phyloP scores from a whole-genome alignment of 2,113 vertebrate species.

The Phodopus roborovskii region DNA sequence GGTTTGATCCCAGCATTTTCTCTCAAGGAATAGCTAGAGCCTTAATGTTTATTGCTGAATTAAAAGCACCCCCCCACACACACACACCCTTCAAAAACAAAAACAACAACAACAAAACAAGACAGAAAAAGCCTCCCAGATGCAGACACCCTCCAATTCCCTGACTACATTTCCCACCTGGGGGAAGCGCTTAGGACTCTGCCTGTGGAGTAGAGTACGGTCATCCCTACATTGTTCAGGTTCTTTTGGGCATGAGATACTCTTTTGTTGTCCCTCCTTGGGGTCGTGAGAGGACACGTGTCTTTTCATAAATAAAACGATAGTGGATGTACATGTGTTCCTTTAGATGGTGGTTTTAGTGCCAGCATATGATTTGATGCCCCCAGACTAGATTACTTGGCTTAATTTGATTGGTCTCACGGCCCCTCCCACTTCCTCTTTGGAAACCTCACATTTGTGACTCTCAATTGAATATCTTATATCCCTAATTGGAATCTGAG shows the following conservation, averaged over 20 bases:
- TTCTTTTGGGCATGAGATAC: neutral
- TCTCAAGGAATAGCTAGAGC: neutral
- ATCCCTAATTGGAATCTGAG: neutral
- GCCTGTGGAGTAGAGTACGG: neutral
- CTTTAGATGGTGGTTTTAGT: neutral
- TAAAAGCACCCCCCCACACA: neutral
- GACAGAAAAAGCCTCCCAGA: neutral
- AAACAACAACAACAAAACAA: no score
- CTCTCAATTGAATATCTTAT: neutral
- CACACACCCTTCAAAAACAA: neutral
- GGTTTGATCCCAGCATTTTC: neutral
- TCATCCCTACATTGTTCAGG: neutral
- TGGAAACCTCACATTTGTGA: neutral
- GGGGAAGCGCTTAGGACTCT: neutral
- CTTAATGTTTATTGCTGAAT: neutral
- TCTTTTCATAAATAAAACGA: neutral
- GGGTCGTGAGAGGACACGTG: neutral
- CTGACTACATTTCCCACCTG: neutral
- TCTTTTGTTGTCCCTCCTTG: neutral
- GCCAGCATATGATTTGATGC: no score
- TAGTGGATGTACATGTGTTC: neutral
- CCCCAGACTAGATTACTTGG: neutral
- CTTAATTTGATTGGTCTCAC: neutral
- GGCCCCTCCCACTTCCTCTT: neutral
- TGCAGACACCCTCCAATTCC: neutral